Percentiles rank a stretch among this genome's conserved stretches.
Evolutionary conservation across 2,888 invertebrate genomes (phyloP).

Genomic region (Drosophila picticornis): DNA sequence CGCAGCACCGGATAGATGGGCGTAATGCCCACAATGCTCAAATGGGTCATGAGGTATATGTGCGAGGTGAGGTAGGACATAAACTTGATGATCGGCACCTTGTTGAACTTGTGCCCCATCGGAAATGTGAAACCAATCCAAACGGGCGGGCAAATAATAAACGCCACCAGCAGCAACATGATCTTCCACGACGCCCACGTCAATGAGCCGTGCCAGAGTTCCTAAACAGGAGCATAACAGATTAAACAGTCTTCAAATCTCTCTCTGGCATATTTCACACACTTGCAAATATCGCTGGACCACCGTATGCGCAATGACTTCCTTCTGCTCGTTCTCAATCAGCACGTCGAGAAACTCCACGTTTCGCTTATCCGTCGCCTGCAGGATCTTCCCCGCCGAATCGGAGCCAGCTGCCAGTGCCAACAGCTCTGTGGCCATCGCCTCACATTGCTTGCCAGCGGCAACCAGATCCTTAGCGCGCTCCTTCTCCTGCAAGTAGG

Average conservation of each 20-base stretch:
- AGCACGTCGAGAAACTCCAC: constrained; percentile 98
- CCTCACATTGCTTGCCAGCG: constrained; percentile 98
- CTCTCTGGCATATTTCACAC: constrained; percentile 82
- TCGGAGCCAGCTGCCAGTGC: constrained; percentile 97
- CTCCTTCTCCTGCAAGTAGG: constrained; percentile 93
- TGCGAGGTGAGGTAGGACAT: constrained; percentile 99
- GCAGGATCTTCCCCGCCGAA: constrained; percentile 96
- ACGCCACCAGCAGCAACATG: constrained; percentile 95
- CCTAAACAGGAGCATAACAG: constrained; percentile 87
- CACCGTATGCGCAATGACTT: constrained; percentile 98
- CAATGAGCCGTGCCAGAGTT: constrained; percentile 98
- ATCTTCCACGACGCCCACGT: constrained; percentile 98
- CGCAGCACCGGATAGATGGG: constrained; percentile 94
- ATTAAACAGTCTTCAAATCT: background rate
- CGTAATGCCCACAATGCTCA: constrained; percentile 95
- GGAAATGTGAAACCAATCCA: constrained; percentile 98
- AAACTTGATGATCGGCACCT: constrained; percentile 99
- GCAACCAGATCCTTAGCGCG: constrained; percentile 97
- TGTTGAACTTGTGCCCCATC: constrained; percentile 97
- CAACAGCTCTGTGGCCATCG: constrained; percentile 98
- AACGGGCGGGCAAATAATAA: constrained; percentile 97
- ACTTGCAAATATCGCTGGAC: constrained; percentile 98
- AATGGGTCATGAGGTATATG: constrained; percentile 97
- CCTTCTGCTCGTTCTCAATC: constrained; percentile 99
- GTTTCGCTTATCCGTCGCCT: constrained; percentile 97